Evolutionary conservation across 2,797 vertebrate species (phyloP).

Genomic region (Rhinogobio ventralis): DNA sequence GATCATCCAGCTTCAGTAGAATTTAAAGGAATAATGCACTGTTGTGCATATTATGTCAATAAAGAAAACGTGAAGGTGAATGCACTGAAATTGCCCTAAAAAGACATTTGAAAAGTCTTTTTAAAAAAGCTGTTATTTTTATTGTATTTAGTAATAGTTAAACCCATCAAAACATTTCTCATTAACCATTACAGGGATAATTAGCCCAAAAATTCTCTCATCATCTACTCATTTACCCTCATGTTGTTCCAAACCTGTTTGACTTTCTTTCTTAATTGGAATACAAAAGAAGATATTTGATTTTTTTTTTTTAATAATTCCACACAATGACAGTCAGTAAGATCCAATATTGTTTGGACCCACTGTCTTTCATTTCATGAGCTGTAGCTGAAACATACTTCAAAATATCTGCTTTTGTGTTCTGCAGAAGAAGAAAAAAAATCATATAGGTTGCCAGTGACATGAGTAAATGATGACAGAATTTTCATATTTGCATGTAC

Average conservation of each 20-base stretch:
- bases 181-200: background rate
- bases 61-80: background rate
- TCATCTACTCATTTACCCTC: background rate
- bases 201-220: background rate
- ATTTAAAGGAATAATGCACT: too few relatives aligned
- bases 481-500: background rate
- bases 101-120: background rate
- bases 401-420: background rate
- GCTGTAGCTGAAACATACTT: background rate
- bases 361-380: background rate
- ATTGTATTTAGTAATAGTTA: background rate
- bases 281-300: background rate
- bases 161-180: background rate
- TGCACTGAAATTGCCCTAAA: background rate
- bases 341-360: background rate
- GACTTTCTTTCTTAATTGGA: background rate
- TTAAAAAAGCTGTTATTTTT: background rate
- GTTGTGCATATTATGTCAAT: background rate
- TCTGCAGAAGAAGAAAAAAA: background rate
- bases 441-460: background rate
- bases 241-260: background rate
- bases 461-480: background rate
- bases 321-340: background rate
- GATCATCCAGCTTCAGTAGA: background rate
- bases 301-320: too few relatives aligned